These are phyloP conservation scores for Tokudaia muenninki DNA, from an alignment of 2,797 vertebrate species.

Conservation along the genomic window DNA sequence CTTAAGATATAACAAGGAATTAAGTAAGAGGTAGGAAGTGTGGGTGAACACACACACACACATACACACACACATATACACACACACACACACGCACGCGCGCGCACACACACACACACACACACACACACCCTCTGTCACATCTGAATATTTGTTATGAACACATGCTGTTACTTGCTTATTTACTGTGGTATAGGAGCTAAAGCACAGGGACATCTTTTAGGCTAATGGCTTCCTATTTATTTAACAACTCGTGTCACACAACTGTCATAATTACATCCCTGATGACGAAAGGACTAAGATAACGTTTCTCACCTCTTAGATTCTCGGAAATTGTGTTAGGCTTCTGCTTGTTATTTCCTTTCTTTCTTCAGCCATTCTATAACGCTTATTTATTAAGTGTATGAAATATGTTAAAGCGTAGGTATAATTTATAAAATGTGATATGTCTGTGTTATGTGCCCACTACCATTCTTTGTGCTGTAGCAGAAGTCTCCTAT, in stretches of 20 bases:
- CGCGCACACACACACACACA: neutral
- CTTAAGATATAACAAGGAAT: neutral
- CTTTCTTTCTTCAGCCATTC: neutral
- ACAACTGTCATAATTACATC: neutral
- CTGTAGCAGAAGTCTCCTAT: neutral
- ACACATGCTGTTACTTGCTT: neutral
- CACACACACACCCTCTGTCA: neutral
- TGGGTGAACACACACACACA: neutral
- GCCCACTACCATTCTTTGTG: neutral
- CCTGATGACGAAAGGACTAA: neutral
- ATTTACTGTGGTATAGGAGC: neutral
- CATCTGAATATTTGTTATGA: neutral
- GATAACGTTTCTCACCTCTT: neutral
- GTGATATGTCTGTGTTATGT: neutral
- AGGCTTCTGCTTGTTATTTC: slow-evolving; percentile 17
- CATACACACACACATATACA: neutral
- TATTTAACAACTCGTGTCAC: neutral
- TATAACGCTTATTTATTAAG: slow-evolving; percentile 15
- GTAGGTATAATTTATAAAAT: neutral
- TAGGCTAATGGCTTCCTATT: neutral
- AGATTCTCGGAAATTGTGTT: neutral
- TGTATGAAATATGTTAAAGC: slow-evolving; percentile 5
- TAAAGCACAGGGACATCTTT: neutral
- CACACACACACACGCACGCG: too few species aligned
- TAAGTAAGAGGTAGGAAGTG: neutral